A percentile compares a stretch with the other conserved stretches of the same genome.
Conservation (phyloP, 2,888 invertebrate genomes). For the Eupithecia dodoneata region DNA sequence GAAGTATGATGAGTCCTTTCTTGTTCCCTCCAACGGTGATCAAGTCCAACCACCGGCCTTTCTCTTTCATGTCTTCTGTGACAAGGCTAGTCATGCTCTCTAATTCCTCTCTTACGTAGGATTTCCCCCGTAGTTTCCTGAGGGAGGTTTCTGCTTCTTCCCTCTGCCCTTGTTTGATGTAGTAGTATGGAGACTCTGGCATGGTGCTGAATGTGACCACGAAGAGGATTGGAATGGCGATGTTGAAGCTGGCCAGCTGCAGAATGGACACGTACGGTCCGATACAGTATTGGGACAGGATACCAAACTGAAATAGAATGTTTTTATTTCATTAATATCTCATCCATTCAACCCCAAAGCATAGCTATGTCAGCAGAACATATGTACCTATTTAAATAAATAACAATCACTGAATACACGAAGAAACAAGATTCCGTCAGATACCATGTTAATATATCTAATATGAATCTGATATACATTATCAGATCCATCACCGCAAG, state of each 20-base stretch:
- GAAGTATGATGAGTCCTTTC: constrained; percentile 83
- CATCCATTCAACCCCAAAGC: neutral
- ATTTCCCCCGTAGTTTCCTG: constrained; percentile 82
- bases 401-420: neutral
- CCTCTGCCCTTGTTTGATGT: constrained; percentile 75
- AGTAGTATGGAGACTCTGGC: constrained; percentile 87
- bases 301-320: constrained; percentile 78
- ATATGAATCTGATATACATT: neutral
- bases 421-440: neutral
- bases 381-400: neutral
- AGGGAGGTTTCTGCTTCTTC: constrained; percentile 83
- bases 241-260: constrained; percentile 81
- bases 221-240: constrained; percentile 82
- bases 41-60: constrained; percentile 78
- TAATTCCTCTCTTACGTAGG: constrained; percentile 82
- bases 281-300: constrained; percentile 84
- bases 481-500: neutral
- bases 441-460: neutral
- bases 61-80: constrained; percentile 80
- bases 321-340: neutral
- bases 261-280: constrained; percentile 85
- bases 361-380: neutral
- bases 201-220: constrained; percentile 83
- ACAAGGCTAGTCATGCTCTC: constrained; percentile 81
- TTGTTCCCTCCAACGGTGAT: constrained; percentile 77